Base-by-base conservation (phyloP, 2,113 vertebrate genomes). In the Acinonyx jubatus region DNA sequence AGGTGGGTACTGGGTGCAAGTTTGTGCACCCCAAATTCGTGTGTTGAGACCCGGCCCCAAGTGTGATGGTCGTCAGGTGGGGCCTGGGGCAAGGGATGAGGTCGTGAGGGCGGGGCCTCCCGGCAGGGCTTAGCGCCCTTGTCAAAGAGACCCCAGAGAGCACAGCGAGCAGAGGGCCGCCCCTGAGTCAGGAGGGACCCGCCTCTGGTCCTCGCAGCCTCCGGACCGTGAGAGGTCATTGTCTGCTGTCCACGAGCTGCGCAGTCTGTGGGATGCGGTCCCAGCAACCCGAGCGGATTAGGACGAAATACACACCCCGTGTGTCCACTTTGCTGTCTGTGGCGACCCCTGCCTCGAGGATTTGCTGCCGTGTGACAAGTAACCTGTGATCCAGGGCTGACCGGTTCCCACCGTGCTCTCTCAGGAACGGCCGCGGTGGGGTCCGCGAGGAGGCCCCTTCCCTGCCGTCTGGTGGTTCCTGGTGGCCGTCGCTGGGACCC, bases 341-440 rank as follows among this genome's bases (percentile, higher is more conserved):
- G 52, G 15, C 15, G 52, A 16, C 4, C 52, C 52, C 15, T 14
- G 15, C 52, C 14, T 15, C 14, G 4, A 52, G 52, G 52, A 45
- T 45, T 45, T 0, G 45, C 45, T 45, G 52, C 52, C 15, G 3
- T 15, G 52, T 15, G 52, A 52, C 52, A 15, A 52, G 52, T 15
- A 4, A 15, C 52, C 52, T 4, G 0, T 15, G 1, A 4, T 52
- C 52, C 52, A 5, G 52, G 11, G 11, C 36, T 25, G 36, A 38
- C 36, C 4, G 63, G 9, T 5, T 29, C 63, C 25, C 63, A 27
- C 25, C 25, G 9, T 4, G 63, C 63, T 73, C 11, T 4, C 69
- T 41, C 10, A 25, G 19, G n/a, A 21, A 25, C 1, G 11, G 36
- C 69, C 25, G 21, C 19, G 5, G 36, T 3, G 2, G 68, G 36